Evolutionary conservation across 2,797 vertebrate species (phyloP), one percentile per base, ranked within the genome.

Genomic region (Poecile montanus): DNA sequence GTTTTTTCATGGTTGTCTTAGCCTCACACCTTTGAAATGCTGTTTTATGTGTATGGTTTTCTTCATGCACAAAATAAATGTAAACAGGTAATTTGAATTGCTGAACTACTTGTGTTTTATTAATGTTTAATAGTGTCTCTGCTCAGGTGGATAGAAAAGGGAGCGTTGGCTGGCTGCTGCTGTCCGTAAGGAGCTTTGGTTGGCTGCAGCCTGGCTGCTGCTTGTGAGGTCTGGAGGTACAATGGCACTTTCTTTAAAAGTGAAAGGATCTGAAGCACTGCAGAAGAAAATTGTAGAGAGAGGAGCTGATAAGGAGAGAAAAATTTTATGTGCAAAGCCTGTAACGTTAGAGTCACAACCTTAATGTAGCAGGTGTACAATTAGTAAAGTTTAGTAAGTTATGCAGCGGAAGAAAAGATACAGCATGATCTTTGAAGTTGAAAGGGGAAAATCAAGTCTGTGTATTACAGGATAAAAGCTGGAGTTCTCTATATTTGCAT

Each of bases 101-200:
- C 63, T 96, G 91, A 92, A 93, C 88, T 88, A 61, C 73, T 94
- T 92, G 70, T 93, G 77, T 94, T 94, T 78, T 65, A 84, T 93
- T 91, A 66, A 94, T 92, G 72, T 91, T 94, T 93, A 94, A 87
- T 96, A 95, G 92, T 94, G 81, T 94, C 67, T 96, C 81, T 96
- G 89, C 91, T 95, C 89, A 94, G 92, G 92, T 96, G 94, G 85
- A 71, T 96, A 94, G 95, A 92, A 93, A 96, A 95, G 94, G 91
- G 95, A 96, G 72, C 78, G 22, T 87, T 94, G 88, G 88, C 81
- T 96, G 93, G 91, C 94, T 95, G 89, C 95, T 91, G 94, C 87
- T 92, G 87, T 92, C 93, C 62, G 2, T 95, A 92, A 95, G 85
- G 94, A 95, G 85, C 91, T 85, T 89, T 94, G 95, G 75, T 94